Base-by-base conservation (phyloP, 2,113 vertebrate genomes). In the Euleptes europaea region DNA sequence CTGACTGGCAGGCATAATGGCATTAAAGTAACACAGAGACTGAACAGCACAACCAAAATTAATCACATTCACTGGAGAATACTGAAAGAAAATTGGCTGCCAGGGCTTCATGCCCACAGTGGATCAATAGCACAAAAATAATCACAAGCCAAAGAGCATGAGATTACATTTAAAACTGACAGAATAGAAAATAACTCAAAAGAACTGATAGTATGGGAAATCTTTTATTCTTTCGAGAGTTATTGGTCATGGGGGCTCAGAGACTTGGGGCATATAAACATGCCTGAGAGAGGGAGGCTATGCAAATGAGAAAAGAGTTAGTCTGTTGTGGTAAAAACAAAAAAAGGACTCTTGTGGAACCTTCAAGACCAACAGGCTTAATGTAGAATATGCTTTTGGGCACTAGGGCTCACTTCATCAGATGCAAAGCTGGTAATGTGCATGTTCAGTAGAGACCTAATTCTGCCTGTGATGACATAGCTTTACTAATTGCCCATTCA, bases 31-130 rank as follows among this genome's bases (percentile, higher is more conserved):
- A 13, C 66, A 49, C 9, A 5, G 17, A 67, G 17, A 49, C 13
- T 75, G 81, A 82, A 15, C 80, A 40, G 31, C 65, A 51, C 82
- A 88, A 69, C 74, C 57, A 82, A 69, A 70, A 54, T 17, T 2
- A 1, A 80, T 80, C 70, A 76, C 44, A n/a, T 75, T 84, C 78
- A 35, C 26, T 79, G 71, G 35, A 90, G 47, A 40, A 85, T 51
- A 78, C 40, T 80, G 78, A 78, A 86, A 85, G 78, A 21, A 84
- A 87, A 83, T 49, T 76, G 38, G n/a, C 81, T 87, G 86, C 81
- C 85, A 78, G 33, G 9, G 76, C 69, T 84, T 77, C 0, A 0
- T 78, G 84, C 84, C 72, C 47, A 82, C 13, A 44, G 35, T 7
- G 73, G n/a, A 86, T 35, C 28, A 65, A 86, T 80, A 83, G 83